Base-by-base conservation (phyloP, 1,140 invertebrate species). In the Drosophila micromelanica region DNA sequence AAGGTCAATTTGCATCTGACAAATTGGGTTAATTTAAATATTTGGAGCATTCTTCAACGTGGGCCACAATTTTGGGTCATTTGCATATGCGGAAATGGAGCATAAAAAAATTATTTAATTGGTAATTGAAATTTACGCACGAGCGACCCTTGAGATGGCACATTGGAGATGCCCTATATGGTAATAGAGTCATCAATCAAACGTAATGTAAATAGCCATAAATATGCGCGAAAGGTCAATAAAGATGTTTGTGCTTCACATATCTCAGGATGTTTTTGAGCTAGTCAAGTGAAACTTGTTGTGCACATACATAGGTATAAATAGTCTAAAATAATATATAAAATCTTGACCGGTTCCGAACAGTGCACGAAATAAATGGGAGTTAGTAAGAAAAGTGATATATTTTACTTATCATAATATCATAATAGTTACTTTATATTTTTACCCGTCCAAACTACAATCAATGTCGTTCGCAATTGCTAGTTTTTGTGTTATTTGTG, bases 11-110 rank as follows among this genome's bases (percentile, higher is more conserved):
- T 9, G 45, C 60, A 68, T 42, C 64, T 70, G 73, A 85, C 81
- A 80, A 86, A 85, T 86, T 85, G 73, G 55, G 57, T 61, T 80
- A 56, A 85, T 85, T 85, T 85, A 37, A 70, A 80, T 86, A 86
- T 84, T 68, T 80, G 45, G 79, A 84, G 75, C 45, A 65, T 38
- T 38, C 12, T 57, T 59, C 20, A 45, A 13, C 63, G 63, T 67
- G 42, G 63, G 63, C 17, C 17, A 3, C 11, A n/a, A 5, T 49
- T 61, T 42, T 48, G 37, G n/a, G 5, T 35, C 56, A 68, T 60
- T 60, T 73, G 56, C 55, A 46, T 69, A 56, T 60, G 64, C 64
- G 71, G 71, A 73, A 73, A 55, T 51, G 30, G 52, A 56, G 42
- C 49, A 49, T 61, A 55, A 48, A 32, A 32, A 73, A 54, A 54